These are phyloP conservation scores for Cerceris rybyensis DNA, from an alignment of 2,888 invertebrate species.

Conservation along the genomic window DNA sequence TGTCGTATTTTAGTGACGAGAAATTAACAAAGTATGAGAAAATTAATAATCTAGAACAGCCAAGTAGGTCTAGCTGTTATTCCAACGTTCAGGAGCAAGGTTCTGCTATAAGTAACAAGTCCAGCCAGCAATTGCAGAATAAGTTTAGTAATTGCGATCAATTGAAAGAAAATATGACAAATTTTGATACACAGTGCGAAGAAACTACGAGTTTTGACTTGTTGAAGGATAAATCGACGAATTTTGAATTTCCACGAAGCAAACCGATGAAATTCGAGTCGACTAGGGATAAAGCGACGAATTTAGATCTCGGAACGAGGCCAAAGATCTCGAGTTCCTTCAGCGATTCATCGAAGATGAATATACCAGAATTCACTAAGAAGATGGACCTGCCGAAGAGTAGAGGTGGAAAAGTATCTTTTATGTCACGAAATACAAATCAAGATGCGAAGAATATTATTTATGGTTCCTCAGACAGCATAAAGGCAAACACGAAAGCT, in stretches of 20 bases:
- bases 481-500: conserved; percentile 67
- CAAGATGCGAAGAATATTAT: conserved; percentile 60
- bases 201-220: conserved; percentile 58
- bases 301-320: conserved; percentile 72
- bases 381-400: conserved; percentile 70
- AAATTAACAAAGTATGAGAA: conserved; percentile 68
- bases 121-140: conserved; percentile 43
- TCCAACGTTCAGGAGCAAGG: conserved; percentile 75
- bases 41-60: conserved; percentile 74
- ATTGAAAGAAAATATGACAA: conserved; percentile 55
- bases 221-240: conserved; percentile 55
- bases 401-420: conserved; percentile 60
- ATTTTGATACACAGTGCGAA: conserved; percentile 50
- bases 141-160: conserved; percentile 67
- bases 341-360: conserved; percentile 64
- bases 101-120: conserved; percentile 36
- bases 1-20: conserved; percentile 64
- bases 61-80: conserved; percentile 65
- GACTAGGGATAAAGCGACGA: conserved; percentile 64
- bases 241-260: conserved; percentile 61
- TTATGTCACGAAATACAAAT: conserved; percentile 61
- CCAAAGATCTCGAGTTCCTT: conserved; percentile 69
- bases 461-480: conserved; percentile 67
- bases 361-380: conserved; percentile 69
- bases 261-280: conserved; percentile 66